Base-by-base conservation (phyloP, 2,797 vertebrate species). In the Podarcis lilfordi region DNA sequence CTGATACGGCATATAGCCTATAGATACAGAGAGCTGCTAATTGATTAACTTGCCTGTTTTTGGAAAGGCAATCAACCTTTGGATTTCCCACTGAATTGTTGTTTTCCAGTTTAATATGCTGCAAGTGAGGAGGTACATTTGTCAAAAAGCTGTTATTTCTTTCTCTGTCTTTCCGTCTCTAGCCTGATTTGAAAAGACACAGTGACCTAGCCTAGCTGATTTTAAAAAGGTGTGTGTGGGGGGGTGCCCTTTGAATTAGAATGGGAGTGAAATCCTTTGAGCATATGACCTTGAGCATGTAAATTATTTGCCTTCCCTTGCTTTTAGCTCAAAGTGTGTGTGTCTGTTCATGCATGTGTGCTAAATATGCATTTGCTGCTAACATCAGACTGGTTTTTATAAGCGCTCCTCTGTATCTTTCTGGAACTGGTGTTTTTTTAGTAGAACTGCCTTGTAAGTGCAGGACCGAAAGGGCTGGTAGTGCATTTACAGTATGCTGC, bases 231-330 rank as follows among this genome's bases (percentile, higher is more conserved):
- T 29, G 15, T 32, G 61, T 10, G 32, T 0, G 10, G 59, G 17
- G 40, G 3, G 68, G 37, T 82, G n/a, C 40, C 82, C 68, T 85
- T 89, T 74, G 81, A 78, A 79, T 78, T 88, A 55, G 17, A 86
- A 74, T 37, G 10, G 61, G 17, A 82, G 10, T 68, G 11, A 55
- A 86, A 45, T 37, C 37, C 75, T 77, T 77, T 55, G 68, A 80
- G 32, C 21, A 74, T 64, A 85, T 74, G 29, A 89, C 77, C 76
- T 85, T 85, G 43, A 75, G 27, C 17, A n/a, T 85, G 77, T 80
- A 89, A 85, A 75, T 75, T 2, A 68, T 89, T 74, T 81, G 43
- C 43, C 25, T n/a, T 85, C 6, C 27, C 29, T 37, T 71, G 77
- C 59, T 35, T 21, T 21, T 37, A 68, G 23, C 68, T 37, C 27